These are phyloP conservation scores for Halichoeres trimaculatus DNA, from an alignment of 2,113 vertebrate genomes.

Conservation along the genomic window DNA sequence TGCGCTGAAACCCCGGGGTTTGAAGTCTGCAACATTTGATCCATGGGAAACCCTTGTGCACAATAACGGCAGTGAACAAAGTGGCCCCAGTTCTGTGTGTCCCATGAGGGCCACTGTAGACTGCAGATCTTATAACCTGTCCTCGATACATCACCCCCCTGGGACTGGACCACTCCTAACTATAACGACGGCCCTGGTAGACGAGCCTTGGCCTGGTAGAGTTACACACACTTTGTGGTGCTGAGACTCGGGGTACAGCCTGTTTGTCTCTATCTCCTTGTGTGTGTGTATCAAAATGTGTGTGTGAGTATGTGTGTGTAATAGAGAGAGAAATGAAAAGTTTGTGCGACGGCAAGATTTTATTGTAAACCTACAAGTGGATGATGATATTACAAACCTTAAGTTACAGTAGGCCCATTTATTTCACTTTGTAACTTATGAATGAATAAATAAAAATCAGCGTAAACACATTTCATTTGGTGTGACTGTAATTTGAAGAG, in stretches of 20 bases:
- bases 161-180: slow-evolving; percentile 70
- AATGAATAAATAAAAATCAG: not conserved
- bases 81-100: slow-evolving; percentile 71
- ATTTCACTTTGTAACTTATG: not conserved
- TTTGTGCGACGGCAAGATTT: slow-evolving; percentile 11
- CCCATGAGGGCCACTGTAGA: slow-evolving; percentile 74
- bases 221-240: slow-evolving; percentile 49
- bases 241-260: slow-evolving; percentile 22
- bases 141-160: slow-evolving; percentile 75
- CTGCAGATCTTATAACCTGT: slow-evolving; percentile 76
- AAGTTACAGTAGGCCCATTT: not conserved
- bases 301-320: slow-evolving; percentile 7
- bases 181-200: slow-evolving; percentile 43
- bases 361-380: slow-evolving; percentile 1
- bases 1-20: slow-evolving; percentile 74
- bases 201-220: slow-evolving; percentile 31
- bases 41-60: slow-evolving; percentile 80
- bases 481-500: not conserved
- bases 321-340: not conserved
- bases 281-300: slow-evolving; percentile 2
- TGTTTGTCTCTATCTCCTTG: slow-evolving; percentile 16
- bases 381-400: slow-evolving; percentile 9
- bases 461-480: not conserved
- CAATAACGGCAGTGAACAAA: slow-evolving; percentile 76
- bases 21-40: slow-evolving; percentile 76